Percentiles rank a stretch among this genome's conserved stretches.
phyloP scores from a whole-genome alignment of 2,888 invertebrate species.

The Mythimna pallens region DNA sequence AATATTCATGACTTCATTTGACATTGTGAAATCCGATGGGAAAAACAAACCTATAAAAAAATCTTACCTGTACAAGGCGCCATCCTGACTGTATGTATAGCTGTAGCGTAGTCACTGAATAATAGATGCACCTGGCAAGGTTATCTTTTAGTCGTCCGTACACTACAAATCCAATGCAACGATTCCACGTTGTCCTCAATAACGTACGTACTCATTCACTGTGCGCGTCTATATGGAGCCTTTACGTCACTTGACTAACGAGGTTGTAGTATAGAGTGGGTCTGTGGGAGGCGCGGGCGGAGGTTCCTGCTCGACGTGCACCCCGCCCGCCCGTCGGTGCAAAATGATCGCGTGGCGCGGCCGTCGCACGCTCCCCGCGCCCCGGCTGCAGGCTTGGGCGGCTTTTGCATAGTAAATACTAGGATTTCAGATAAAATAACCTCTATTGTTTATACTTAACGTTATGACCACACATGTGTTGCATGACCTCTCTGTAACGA shows the following conservation, averaged over 20 bases:
- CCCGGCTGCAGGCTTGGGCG: constrained; percentile 78
- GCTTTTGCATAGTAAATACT: constrained; percentile 74
- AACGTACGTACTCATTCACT: constrained; percentile 69
- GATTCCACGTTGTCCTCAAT: constrained; percentile 69
- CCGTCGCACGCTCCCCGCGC: constrained; percentile 74
- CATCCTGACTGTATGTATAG: constrained; percentile 84
- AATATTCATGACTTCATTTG: not conserved
- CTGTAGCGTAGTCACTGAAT: constrained; percentile 86
- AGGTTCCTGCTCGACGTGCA: constrained; percentile 77
- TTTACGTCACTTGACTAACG: constrained; percentile 86
- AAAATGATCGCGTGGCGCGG: constrained; percentile 88
- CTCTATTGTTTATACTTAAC: constrained; percentile 38
- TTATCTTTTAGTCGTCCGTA: constrained; percentile 76
- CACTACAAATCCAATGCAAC: constrained; percentile 71
- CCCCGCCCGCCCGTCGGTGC: constrained; percentile 81
- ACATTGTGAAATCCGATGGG: constrained; percentile 21
- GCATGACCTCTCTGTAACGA: constrained; percentile 18
- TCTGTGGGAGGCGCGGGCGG: constrained; percentile 70
- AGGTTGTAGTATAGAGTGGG: constrained; percentile 81
- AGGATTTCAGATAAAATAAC: constrained; percentile 71
- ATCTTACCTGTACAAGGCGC: constrained; percentile 87
- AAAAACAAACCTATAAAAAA: constrained; percentile 56
- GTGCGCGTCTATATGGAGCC: constrained; percentile 72
- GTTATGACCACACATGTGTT: constrained; percentile 28
- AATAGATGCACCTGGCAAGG: constrained; percentile 87